These are phyloP conservation scores for Trematomus loennbergii DNA, from an alignment of 2,113 vertebrate genomes.

Conservation along the genomic window DNA sequence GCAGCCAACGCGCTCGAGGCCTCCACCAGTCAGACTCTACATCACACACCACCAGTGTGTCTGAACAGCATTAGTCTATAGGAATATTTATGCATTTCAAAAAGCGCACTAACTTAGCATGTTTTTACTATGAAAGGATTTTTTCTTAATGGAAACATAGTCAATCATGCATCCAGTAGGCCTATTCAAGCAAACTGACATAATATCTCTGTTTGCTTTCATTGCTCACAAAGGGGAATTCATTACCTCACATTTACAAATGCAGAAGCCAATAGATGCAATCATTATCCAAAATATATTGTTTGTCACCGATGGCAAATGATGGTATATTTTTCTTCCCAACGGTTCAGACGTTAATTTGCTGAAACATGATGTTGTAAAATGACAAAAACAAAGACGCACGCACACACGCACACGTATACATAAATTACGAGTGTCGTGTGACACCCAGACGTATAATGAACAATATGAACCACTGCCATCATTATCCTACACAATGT, in stretches of 20 bases:
- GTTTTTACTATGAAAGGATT: slow-evolving; percentile 31
- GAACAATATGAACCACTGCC: slow-evolving; percentile 80
- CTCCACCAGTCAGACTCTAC: slow-evolving; percentile 57
- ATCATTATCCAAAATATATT: slow-evolving; percentile 80
- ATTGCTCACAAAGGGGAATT: slow-evolving; percentile 71
- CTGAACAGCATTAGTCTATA: slow-evolving; percentile 25
- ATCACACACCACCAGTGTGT: slow-evolving; percentile 41
- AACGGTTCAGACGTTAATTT: slow-evolving; percentile 79
- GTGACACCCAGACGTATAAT: slow-evolving; percentile 78
- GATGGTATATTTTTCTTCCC: slow-evolving; percentile 76
- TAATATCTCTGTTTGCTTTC: slow-evolving; percentile 72
- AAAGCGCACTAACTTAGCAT: slow-evolving; percentile 31
- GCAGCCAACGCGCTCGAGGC: slow-evolving; percentile 62
- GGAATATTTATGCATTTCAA: slow-evolving; percentile 28
- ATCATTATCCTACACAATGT: slow-evolving; percentile 81
- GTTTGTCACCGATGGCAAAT: slow-evolving; percentile 79
- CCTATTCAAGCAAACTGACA: slow-evolving; percentile 67
- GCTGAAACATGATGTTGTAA: slow-evolving; percentile 79
- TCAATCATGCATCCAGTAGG: slow-evolving; percentile 48
- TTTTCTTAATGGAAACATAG: slow-evolving; percentile 40
- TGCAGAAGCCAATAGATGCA: slow-evolving; percentile 72
- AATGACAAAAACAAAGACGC: slow-evolving; percentile 76
- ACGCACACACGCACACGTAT: slow-evolving; percentile 26
- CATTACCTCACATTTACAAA: slow-evolving; percentile 79
- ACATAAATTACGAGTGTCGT: slow-evolving; percentile 64